Base-by-base conservation (phyloP, 2,113 vertebrate genomes). In the Leptobrachium ailaonicum region DNA sequence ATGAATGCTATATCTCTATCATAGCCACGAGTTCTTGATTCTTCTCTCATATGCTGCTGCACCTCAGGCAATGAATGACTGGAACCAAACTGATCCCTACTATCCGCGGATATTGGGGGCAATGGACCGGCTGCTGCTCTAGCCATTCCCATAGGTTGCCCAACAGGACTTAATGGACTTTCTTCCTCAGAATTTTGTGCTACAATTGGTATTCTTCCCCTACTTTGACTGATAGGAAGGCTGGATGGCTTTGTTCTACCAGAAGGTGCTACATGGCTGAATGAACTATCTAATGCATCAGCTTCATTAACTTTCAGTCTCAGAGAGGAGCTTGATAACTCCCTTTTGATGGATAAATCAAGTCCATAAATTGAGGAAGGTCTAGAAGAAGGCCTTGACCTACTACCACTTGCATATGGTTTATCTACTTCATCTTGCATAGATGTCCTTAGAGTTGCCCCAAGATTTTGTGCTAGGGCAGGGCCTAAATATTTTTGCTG, bases 161-260 rank as follows among this genome's bases (percentile, higher is more conserved):
- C 98, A 86, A 99, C 98, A 0, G 98, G 98, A 89, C 98, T 99
- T 73, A 99, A 85, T 58, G 98, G 98, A 85, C 98, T 99, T 82
- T 99, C 98, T 82, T 99, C 98, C 87, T 99, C 98, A 47, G 98
- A 99, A 85, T 99, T 99, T 87, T 99, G 98, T 0, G 98, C 96
- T 84, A 98, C 96, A 84, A 99, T 97, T 47, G 98, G 96, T 82
- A 99, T 98, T 53, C 98, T 93, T 71, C 97, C 98, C 83, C 97
- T 93, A 76, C 97, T 99, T 89, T 99, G 97, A 91, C 97, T 99
- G 83, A 99, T 98, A 71, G 97, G 97, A 85, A 99, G 91, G 89
- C 97, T 99, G 40, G 97, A 97, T 6, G 98, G 98, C 85, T 99
- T 99, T 85, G 94, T 90, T 92, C 98, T 95, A 82, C 94, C 91